Base-by-base conservation (phyloP, 2,888 invertebrate genomes). In the Molorchus minor region DNA sequence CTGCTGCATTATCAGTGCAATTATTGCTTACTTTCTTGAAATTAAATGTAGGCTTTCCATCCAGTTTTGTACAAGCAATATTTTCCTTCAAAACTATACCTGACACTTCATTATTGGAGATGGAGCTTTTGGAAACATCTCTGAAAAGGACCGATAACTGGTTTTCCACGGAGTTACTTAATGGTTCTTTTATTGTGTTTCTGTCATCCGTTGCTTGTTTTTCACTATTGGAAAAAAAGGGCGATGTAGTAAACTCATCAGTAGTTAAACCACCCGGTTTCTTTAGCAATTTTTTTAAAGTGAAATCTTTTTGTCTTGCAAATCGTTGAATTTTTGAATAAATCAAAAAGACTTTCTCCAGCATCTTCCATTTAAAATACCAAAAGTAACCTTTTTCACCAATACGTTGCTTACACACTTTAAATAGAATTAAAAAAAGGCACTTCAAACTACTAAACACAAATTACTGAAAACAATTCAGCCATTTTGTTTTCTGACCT, bases 271-370 rank as follows among this genome's bases (percentile, higher is more conserved):
- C 33, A 15, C 16, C 15, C n/a, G 17, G 40, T 40, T 52, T 62
- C 5, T 52, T 62, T 5, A 4, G 56, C 59, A 1, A 44, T 35
- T 55, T 72, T 68, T 20, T 70, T 70, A 53, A 72, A 74, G 56
- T 51, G 38, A 44, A 74, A 74, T 49, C 67, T 71, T 54, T 70
- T 68, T 17, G 62, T 51, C 47, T 65, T 66, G 1, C 60, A 44
- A 4, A 67, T 13, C 3, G 59, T 38, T 47, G 44, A 62, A 35
- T 59, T 63, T 17, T 58, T 59, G 44, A 66, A 71, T 29, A 59
- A 30, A 43, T 71, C 68, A 20, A 72, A 68, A 54, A 72, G 68
- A 46, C 69, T 68, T 30, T 72, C 70, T 12, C 19, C 46, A 16
- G 60, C 57, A 33, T 59, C 36, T 30, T 58, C 64, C 65, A 67